phyloP scores from a whole-genome alignment of 2,888 invertebrate genomes.

The Alviniconcha strummeri region DNA sequence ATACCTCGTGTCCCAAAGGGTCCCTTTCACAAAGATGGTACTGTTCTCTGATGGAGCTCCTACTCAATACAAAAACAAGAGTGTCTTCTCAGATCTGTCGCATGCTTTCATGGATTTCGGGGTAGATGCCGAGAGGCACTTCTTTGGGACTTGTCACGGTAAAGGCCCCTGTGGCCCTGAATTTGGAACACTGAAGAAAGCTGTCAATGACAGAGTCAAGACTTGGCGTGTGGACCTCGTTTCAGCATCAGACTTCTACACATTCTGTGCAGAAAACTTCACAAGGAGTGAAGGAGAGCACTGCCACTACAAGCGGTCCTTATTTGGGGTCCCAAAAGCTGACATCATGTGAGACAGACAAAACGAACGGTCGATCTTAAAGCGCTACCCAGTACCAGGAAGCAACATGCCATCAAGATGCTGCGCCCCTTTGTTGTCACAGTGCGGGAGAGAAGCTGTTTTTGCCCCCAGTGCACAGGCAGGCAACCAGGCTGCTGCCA shows the following conservation, averaged over 20 bases:
- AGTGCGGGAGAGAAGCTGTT: too few species aligned
- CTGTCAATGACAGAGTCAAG: background rate
- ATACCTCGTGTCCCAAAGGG: too few species aligned
- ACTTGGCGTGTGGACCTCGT: background rate
- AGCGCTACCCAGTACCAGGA: background rate
- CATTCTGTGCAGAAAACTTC: background rate
- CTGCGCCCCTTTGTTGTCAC: too few species aligned
- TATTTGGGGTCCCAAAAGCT: background rate
- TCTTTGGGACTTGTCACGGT: background rate
- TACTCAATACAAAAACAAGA: too few species aligned
- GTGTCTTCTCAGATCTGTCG: too few species aligned
- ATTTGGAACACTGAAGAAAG: constrained; percentile 5
- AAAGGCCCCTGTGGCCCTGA: background rate
- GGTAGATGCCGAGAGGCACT: background rate
- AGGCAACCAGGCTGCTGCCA: too few species aligned
- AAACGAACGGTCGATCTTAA: background rate
- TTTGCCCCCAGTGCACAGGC: too few species aligned
- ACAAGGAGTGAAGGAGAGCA: background rate
- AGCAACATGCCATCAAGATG: too few species aligned
- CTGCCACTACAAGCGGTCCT: background rate
- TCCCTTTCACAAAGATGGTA: too few species aligned
- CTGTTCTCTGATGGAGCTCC: too few species aligned
- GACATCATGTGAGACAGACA: background rate
- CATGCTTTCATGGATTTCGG: background rate
- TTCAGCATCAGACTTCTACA: background rate